Percentiles rank a stretch among this genome's conserved stretches.
Evolutionary conservation across 2,797 vertebrate genomes (phyloP).

Genomic region (Etheostoma perlongum): DNA sequence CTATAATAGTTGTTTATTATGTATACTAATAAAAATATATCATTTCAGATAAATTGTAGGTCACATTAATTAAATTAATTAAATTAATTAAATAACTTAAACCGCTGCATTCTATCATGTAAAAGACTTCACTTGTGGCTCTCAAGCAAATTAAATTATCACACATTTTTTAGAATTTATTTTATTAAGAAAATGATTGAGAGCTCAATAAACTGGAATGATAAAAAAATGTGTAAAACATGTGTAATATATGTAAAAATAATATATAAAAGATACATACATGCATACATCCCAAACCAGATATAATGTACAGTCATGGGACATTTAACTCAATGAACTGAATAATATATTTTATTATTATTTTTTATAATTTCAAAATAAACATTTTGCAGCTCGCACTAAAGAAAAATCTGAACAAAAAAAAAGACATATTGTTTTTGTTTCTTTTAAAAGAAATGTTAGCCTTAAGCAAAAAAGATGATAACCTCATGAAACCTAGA

Average conservation of each 20-base stretch:
- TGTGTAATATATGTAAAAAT: background rate
- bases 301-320: background rate
- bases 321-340: background rate
- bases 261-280: no score
- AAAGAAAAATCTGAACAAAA: background rate
- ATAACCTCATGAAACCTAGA: background rate
- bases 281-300: background rate
- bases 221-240: background rate
- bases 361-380: background rate
- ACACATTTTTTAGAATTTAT: background rate
- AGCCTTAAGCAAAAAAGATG: conserved; percentile 8
- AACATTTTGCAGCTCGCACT: background rate
- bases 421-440: background rate
- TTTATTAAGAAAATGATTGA: background rate
- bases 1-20: background rate
- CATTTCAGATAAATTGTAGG: background rate
- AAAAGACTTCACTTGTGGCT: background rate
- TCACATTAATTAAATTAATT: background rate
- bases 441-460: background rate
- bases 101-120: background rate
- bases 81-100: background rate
- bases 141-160: background rate
- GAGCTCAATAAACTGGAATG: background rate
- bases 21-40: background rate
- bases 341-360: background rate